Base-by-base conservation (phyloP, 2,797 vertebrate species). In the Mycteria americana region DNA sequence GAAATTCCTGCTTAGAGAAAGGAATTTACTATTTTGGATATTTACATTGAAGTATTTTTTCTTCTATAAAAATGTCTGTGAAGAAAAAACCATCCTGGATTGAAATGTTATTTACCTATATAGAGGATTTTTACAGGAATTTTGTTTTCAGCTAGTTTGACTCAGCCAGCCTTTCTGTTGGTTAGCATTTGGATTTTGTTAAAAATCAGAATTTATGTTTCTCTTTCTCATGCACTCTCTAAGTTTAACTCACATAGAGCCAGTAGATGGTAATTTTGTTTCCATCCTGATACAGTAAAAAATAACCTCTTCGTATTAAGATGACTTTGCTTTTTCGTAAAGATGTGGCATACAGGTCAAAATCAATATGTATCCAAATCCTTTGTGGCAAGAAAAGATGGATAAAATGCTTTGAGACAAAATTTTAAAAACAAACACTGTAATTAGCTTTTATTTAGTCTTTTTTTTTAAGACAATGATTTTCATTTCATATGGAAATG, bases 381-480 rank as follows among this genome's bases (percentile, higher is more conserved):
- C 79, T 95, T 96, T 97, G 85, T 93, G 89, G 92, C 93, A 96
- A 95, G 85, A 95, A 92, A 97, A 97, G 88, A 92, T 75, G 78
- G 91, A 62, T 94, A 95, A 97, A 96, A 81, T 88, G 94, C 95
- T 97, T 73, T 95, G 92, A 97, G 89, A 88, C 75, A 91, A 96
- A 97, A 96, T 96, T 96, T 97, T 94, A 96, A 97, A 98, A 97
- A 95, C 86, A 96, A 97, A 92, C 76, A 97, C 80, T 93, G 75
- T 91, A 89, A 96, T 96, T 97, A 96, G 94, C 96, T 97, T 97
- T 96, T 89, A 91, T 95, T 96, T 97, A 96, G 95, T 94, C 91
- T 95, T 96, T 96, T 97, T 95, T 95, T 96, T 96, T 85, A 97
- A 97, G 85, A 96, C 96, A 97, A 97, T 96, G 96, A 97, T 96